These are phyloP conservation scores for Oplegnathus fasciatus DNA, from an alignment of 2,113 vertebrate genomes.

Conservation along the genomic window DNA sequence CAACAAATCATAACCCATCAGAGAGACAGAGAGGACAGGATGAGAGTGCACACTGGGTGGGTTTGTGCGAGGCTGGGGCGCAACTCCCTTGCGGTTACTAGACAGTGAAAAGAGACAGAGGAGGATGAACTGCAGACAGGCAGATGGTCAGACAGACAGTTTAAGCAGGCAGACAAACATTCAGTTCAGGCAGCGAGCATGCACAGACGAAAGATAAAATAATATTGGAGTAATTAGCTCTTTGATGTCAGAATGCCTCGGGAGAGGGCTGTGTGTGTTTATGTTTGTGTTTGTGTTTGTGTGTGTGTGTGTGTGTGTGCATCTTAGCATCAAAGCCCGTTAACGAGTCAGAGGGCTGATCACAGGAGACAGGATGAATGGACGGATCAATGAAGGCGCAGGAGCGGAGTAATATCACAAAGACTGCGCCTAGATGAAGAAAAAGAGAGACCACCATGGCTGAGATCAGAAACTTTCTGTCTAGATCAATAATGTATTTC, in stretches of 20 bases:
- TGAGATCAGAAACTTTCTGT: slow-evolving; percentile 53
- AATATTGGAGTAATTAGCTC: slow-evolving; percentile 47
- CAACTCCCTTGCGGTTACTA: slow-evolving; percentile 34
- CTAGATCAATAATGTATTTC: slow-evolving; percentile 58
- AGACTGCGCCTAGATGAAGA: slow-evolving; percentile 29
- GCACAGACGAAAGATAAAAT: slow-evolving; percentile 24
- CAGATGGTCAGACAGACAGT: slow-evolving; percentile 52
- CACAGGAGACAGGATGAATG: slow-evolving; percentile 66
- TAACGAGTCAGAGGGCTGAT: slow-evolving; percentile 62
- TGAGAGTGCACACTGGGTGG: background rate
- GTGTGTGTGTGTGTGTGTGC: background rate
- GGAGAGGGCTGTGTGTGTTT: background rate
- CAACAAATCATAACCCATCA: slow-evolving; percentile 43
- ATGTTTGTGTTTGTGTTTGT: too few species aligned
- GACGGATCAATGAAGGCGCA: slow-evolving; percentile 51
- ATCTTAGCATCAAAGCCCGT: slow-evolving; percentile 46
- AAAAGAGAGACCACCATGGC: slow-evolving; percentile 9
- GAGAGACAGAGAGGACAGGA: slow-evolving; percentile 23
- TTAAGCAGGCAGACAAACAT: slow-evolving; percentile 39
- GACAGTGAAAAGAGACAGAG: slow-evolving; percentile 22
- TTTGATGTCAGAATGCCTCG: slow-evolving; percentile 27
- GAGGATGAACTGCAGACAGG: slow-evolving; percentile 25
- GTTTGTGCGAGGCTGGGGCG: background rate
- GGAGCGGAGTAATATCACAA: slow-evolving; percentile 51
- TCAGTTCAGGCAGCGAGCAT: background rate